Evolutionary conservation across 2,113 vertebrate genomes (phyloP).

Genomic region (Pygoscelis antarcticus): DNA sequence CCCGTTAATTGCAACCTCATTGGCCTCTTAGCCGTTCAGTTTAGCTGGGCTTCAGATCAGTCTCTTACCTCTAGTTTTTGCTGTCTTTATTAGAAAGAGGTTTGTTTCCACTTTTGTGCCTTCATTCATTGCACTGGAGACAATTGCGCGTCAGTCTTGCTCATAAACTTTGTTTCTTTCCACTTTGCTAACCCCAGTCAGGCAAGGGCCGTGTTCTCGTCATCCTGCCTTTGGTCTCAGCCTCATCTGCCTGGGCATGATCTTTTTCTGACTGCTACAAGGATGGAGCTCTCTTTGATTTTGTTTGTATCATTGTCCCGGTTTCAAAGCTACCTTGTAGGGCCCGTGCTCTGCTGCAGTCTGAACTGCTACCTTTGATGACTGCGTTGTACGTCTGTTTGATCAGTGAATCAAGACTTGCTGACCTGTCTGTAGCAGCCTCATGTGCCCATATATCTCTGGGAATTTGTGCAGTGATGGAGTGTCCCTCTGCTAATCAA

Average conservation of each 20-base stretch:
- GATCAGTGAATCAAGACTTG: background rate
- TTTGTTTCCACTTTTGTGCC: background rate
- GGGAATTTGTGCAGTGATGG: background rate
- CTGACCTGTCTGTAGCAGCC: background rate
- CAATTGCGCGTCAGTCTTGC: background rate
- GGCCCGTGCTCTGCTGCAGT: background rate
- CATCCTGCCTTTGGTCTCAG: background rate
- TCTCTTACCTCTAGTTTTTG: background rate
- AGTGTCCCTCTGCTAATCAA: background rate
- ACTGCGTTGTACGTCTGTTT: background rate
- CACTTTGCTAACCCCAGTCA: background rate
- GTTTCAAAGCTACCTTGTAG: background rate
- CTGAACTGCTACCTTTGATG: background rate
- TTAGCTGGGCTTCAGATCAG: background rate
- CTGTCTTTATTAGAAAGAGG: background rate
- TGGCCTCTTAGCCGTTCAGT: background rate
- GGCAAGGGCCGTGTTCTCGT: background rate
- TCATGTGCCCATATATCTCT: background rate
- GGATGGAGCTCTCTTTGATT: background rate
- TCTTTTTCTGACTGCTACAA: background rate
- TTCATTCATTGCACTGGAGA: background rate
- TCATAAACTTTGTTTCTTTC: background rate
- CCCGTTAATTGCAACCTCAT: background rate
- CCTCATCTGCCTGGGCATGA: background rate
- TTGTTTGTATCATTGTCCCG: background rate